Conservation (phyloP, 2,797 vertebrate species). For the Poeciliopsis presidionis region DNA sequence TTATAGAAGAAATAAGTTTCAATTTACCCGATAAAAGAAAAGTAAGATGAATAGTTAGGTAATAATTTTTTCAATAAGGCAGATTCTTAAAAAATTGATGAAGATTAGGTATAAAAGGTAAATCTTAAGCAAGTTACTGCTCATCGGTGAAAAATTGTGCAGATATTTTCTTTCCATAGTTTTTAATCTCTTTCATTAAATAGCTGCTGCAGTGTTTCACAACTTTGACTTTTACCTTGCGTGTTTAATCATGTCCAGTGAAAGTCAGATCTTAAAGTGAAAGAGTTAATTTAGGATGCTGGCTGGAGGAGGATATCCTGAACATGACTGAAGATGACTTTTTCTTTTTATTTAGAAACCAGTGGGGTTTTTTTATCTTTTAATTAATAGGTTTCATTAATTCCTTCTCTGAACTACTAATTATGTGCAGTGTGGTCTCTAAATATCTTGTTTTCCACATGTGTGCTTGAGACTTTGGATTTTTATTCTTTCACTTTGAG, state of each 20-base stretch:
- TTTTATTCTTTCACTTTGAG: background rate
- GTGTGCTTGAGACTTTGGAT: background rate
- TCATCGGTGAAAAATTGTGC: background rate
- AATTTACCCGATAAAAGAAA: background rate
- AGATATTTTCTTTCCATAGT: background rate
- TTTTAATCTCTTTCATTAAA: background rate
- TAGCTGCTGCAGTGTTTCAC: background rate
- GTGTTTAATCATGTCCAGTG: conserved; percentile 12
- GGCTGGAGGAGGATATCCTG: conserved; percentile 15
- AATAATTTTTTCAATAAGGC: background rate
- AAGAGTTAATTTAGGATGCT: background rate
- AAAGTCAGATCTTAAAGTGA: conserved; percentile 9
- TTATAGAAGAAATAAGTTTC: background rate
- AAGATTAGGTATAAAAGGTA: background rate
- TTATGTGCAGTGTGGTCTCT: conserved; percentile 25
- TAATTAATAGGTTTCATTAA: background rate
- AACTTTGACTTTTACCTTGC: conserved; percentile 8
- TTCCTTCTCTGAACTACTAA: conserved; percentile 4
- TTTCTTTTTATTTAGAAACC: conserved; percentile 6
- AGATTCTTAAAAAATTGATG: background rate
- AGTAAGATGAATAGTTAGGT: background rate
- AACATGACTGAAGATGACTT: conserved; percentile 10
- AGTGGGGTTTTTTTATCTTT: background rate
- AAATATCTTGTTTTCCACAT: conserved; percentile 10
- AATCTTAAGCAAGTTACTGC: background rate